phyloP scores from a whole-genome alignment of 2,797 vertebrate species.

The Gambusia yucatana region DNA sequence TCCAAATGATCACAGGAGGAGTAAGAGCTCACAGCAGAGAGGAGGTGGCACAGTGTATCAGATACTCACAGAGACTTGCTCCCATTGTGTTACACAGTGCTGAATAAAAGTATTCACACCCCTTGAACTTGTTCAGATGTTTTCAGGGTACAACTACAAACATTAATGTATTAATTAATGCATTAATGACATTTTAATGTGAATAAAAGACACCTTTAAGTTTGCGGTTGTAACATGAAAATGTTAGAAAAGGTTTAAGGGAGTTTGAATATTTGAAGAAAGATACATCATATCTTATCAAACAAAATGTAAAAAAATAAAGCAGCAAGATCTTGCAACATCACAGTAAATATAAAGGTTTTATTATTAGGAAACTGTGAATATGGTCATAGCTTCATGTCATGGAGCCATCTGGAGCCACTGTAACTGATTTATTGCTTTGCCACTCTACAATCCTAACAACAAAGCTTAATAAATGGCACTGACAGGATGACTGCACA shows the following conservation, averaged over 20 bases:
- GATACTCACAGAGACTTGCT: neutral
- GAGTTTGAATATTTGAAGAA: neutral
- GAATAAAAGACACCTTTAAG: neutral
- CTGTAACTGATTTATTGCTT: neutral
- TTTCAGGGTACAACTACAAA: neutral
- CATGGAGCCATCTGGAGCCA: neutral
- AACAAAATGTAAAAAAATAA: neutral
- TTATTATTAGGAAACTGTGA: neutral
- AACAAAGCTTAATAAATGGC: neutral
- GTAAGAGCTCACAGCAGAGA: slow-evolving; percentile 20
- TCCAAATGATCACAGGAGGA: slow-evolving; percentile 21
- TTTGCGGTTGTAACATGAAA: neutral
- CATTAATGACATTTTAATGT: neutral
- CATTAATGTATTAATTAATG: neutral
- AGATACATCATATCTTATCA: neutral
- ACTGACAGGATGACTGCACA: neutral
- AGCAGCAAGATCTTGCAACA: neutral
- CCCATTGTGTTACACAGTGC: neutral
- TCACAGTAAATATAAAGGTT: neutral
- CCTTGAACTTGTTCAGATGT: neutral
- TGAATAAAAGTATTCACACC: neutral
- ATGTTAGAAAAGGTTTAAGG: neutral
- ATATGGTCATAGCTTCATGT: neutral
- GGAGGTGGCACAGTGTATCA: slow-evolving; percentile 20
- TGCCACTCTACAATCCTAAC: neutral